A percentile compares a stretch with the other conserved stretches of the same genome.
Evolutionary conservation across 2,113 vertebrate genomes (phyloP).

Genomic region (Sphaerodactylus townsendi): DNA sequence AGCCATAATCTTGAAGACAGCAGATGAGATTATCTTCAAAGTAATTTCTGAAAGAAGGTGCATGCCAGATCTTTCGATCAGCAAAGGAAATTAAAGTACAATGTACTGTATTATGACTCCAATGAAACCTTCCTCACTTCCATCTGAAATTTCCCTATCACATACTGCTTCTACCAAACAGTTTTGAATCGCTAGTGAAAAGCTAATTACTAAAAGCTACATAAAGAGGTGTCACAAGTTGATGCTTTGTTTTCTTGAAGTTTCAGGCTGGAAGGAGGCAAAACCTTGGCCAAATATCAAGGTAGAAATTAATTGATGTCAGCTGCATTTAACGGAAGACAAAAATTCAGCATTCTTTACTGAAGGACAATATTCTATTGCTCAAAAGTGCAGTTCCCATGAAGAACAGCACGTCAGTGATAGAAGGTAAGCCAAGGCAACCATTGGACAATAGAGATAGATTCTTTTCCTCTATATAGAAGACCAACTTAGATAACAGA

Average conservation of each 20-base stretch:
- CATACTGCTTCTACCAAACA: not conserved
- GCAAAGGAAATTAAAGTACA: conserved; percentile 35
- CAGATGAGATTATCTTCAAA: conserved; percentile 30
- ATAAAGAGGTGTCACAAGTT: fast-evolving
- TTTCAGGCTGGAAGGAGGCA: not conserved
- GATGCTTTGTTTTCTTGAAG: not conserved
- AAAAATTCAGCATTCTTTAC: not conserved
- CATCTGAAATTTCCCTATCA: not conserved
- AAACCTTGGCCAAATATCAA: not conserved
- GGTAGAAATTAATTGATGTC: no score
- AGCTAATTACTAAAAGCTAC: not conserved
- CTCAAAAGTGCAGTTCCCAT: not conserved
- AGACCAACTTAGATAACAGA: no score
- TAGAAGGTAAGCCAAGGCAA: not conserved
- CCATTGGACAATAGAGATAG: not conserved
- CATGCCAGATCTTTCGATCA: conserved; percentile 36
- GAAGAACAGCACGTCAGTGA: not conserved
- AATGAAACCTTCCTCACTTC: conserved; percentile 16
- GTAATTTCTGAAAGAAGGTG: not conserved
- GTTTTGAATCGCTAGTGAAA: fast-evolving
- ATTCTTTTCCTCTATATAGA: not conserved
- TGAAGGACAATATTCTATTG: not conserved
- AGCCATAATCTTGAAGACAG: not conserved
- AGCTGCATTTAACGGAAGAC: not conserved
- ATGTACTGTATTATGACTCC: not conserved